Evolutionary conservation across 2,888 invertebrate genomes (phyloP).

Genomic region (Crepidodera aurea): DNA sequence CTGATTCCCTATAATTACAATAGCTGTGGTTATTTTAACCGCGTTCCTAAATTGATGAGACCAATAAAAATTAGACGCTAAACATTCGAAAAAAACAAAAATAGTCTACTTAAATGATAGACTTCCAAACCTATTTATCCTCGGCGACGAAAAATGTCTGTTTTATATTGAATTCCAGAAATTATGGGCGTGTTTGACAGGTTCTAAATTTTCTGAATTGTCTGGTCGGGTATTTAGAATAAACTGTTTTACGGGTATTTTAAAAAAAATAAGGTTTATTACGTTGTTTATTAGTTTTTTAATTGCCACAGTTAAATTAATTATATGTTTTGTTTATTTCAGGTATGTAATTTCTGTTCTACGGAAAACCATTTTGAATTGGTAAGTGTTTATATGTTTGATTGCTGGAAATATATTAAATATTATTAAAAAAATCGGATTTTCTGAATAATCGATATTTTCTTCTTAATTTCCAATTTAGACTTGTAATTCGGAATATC

Average conservation of each 20-base stretch:
- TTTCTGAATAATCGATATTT: no score
- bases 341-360: no score
- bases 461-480: no score
- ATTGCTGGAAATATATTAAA: no score
- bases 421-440: no score
- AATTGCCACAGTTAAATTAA: no score
- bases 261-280: no score
- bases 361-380: no score
- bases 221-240: neutral
- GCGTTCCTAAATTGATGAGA: constrained; percentile 8
- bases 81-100: constrained; percentile 1
- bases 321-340: no score
- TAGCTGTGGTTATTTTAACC: constrained; percentile 2
- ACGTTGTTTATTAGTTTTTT: no score
- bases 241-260: neutral
- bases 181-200: constrained; percentile 7
- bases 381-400: no score
- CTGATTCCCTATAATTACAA: neutral
- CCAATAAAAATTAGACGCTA: constrained; percentile 8
- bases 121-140: constrained; percentile 6
- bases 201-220: neutral
- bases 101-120: constrained; percentile 10
- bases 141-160: neutral
- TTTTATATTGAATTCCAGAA: constrained; percentile 9
- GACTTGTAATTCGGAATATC: no score